Conservation (phyloP, 2,113 vertebrate genomes). For the Lamprotornis superbus region DNA sequence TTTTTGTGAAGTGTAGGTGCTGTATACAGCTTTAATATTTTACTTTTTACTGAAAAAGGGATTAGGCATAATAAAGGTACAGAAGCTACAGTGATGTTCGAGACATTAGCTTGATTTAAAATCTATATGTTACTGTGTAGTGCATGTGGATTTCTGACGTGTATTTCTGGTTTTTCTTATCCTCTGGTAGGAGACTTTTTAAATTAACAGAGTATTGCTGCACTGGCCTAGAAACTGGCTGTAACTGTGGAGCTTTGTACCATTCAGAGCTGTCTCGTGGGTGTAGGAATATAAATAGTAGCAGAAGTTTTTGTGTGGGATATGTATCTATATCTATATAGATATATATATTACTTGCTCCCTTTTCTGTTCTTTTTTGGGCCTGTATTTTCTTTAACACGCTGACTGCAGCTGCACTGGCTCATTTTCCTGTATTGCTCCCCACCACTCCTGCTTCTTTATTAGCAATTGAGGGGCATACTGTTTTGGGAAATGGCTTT, state of each 20-base stretch:
- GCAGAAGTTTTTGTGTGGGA: background rate
- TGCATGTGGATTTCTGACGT: background rate
- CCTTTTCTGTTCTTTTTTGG: background rate
- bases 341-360: background rate
- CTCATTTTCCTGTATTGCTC: background rate
- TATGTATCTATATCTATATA: no score
- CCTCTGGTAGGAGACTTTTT: background rate
- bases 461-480: background rate
- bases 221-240: background rate
- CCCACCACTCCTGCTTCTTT: rapidly evolving
- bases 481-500: background rate
- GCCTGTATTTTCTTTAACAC: background rate
- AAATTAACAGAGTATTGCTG: background rate
- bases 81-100: background rate
- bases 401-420: background rate
- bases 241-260: background rate
- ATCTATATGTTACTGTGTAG: background rate
- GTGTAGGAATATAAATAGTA: background rate
- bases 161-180: background rate
- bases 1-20: background rate
- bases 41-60: background rate
- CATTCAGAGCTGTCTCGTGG: background rate
- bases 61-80: background rate
- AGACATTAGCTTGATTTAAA: background rate
- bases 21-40: background rate